These are phyloP conservation scores for Apamea sordens DNA, from an alignment of 2,888 invertebrate species.

Conservation along the genomic window DNA sequence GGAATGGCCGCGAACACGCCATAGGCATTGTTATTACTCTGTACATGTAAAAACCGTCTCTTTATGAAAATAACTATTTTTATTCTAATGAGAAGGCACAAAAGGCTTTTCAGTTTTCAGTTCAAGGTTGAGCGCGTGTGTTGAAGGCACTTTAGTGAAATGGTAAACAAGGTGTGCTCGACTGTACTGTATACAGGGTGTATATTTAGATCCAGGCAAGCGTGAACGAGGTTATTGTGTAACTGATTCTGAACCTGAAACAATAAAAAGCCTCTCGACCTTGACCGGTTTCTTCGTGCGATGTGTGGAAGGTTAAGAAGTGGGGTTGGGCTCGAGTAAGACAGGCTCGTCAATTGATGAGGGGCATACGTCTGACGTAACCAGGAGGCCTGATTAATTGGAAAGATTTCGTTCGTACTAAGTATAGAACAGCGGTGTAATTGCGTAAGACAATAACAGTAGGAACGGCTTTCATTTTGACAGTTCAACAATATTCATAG, in stretches of 20 bases:
- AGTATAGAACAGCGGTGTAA: neutral
- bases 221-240: constrained; percentile 60
- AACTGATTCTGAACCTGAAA: constrained; percentile 59
- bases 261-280: constrained; percentile 59
- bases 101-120: constrained; percentile 59
- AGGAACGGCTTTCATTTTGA: too few relatives aligned
- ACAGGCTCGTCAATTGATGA: constrained; percentile 17
- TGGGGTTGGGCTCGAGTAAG: constrained; percentile 8
- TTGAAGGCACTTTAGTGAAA: constrained; percentile 51
- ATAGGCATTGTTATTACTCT: constrained; percentile 56
- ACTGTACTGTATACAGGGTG: constrained; percentile 49
- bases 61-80: constrained; percentile 61
- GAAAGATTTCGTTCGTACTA: constrained; percentile 6
- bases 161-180: constrained; percentile 50
- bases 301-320: constrained; percentile 45
- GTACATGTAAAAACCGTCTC: constrained; percentile 51
- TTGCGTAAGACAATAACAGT: too few relatives aligned
- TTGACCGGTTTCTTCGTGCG: constrained; percentile 52
- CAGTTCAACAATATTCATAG: too few relatives aligned
- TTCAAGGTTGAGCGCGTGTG: constrained; percentile 63
- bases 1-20: constrained; percentile 70
- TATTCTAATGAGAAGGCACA: constrained; percentile 61
- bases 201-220: constrained; percentile 57
- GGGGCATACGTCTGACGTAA: constrained; percentile 2
- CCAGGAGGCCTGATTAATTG: constrained; percentile 19